Evolutionary conservation across 2,113 vertebrate genomes (phyloP), one percentile per base, ranked within the genome.

Genomic region (Tupaia tana): DNA sequence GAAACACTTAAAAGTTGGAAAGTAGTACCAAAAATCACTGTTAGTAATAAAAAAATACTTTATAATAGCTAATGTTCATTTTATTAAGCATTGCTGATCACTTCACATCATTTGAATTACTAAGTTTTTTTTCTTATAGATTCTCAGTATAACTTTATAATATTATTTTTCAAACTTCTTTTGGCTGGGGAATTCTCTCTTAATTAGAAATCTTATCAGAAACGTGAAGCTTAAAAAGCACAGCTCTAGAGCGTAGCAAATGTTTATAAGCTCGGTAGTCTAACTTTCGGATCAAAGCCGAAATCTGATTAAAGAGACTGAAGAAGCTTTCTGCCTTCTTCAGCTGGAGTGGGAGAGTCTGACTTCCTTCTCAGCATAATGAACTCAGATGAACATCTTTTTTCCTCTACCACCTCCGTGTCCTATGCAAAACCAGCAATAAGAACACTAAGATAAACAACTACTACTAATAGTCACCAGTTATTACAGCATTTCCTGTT

Each of bases 181-280:
- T 95, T 79, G 73, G 27, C 69, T 92, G 18, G 20, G 73, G 54
- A 87, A 85, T 56, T 91, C 25, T 80, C 54, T 97, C 66, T 59
- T 34, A 22, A 9, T 31, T 61, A 25, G 69, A 77, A 90, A 70
- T 83, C 27, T 80, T 70, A 64, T 56, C 78, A 93, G 79, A 93
- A 93, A 86, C 27, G 20, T 10, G 67, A 9, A 27, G 22, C 22
- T 90, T 89, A 61, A 64, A 58, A 90, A 79, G 12, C 69, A 86
- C 15, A 70, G 16, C 9, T 56, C 6, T 86, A 4, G 74, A 59
- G 22, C 0, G 9, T 56, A 71, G 5, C 16, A 87, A 43, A 82
- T 77, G 20, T 86, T 86, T 56, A 90, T 80, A 92, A 66, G 22
- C 24, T 25, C 25, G 67, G 8, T 77, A 52, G n/a, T 15, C 15